Evolutionary conservation across 1,140 invertebrate genomes (phyloP), one percentile per base, ranked within the genome.

Genomic region (Neuroterus valhalla): DNA sequence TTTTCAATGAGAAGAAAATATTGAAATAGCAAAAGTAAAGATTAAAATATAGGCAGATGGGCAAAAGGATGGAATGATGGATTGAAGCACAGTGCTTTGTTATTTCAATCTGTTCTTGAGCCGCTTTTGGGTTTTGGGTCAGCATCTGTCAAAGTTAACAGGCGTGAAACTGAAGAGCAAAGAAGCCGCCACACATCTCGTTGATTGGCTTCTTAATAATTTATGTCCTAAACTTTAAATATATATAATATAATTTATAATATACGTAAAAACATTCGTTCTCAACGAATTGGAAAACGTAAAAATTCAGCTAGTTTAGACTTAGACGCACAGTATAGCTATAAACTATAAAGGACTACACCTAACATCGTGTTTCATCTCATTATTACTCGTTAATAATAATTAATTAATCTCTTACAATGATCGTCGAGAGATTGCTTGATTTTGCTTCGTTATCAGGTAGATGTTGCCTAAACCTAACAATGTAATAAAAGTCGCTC

Each of bases 401-500:
- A 70, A 38, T 71, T 71, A n/a, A 43, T 67, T 43, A 23, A 23
- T 50, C 11, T 26, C 45, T 46, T 46, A 31, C 44, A 82, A 38
- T 38, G 31, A 84, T 83, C 73, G 72, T 82, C 74, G 72, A 78
- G 78, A 79, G 71, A 84, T 79, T 77, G 79, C 83, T 79, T 80
- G 79, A 76, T 81, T 85, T 86, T 86, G 85, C 85, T 87, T 87
- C 77, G 77, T 87, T 77, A 80, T 87, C 85, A 87, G 85, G 85
- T 86, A 85, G 78, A 85, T 81, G 77, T 84, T 84, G 31, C 31
- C 31, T 85, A 85, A 84, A 78, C 71, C 83, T 85, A 85, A 78
- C 78, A 81, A 80, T 38, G 31, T 38, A 38, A 38, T 38, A 38
- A 38, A 38, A 38, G 31, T 38, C 10, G 31, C 31, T 38, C 81